Evolutionary conservation across 2,113 vertebrate species (phyloP).

Genomic region (Odobenus rosmarus): DNA sequence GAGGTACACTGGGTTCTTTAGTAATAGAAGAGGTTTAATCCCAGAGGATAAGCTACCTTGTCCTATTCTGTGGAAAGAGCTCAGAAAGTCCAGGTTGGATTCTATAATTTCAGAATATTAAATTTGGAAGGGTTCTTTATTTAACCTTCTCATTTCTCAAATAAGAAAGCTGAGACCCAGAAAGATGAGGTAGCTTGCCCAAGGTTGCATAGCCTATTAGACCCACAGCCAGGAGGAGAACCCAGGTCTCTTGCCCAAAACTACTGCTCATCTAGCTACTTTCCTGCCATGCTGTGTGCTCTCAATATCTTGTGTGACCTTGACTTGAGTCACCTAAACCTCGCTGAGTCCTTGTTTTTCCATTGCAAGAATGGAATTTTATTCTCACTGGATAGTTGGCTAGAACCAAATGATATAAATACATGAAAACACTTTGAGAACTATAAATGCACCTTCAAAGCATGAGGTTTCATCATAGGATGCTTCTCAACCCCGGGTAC

Average conservation of each 20-base stretch:
- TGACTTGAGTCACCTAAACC: background rate
- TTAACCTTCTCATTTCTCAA: background rate
- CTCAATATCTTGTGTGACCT: background rate
- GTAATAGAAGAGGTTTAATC: background rate
- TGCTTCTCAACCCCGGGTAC: background rate
- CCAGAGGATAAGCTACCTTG: background rate
- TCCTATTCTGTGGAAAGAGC: background rate
- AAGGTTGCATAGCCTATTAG: background rate
- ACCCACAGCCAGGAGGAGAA: background rate
- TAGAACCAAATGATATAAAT: background rate
- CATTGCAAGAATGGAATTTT: background rate
- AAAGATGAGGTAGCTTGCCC: background rate
- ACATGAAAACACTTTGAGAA: background rate
- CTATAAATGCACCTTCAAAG: slow-evolving; percentile 1
- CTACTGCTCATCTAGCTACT: background rate
- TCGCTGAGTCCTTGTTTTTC: background rate
- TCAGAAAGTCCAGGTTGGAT: background rate
- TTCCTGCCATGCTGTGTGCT: background rate
- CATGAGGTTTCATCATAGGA: slow-evolving; percentile 5
- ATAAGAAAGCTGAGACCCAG: background rate
- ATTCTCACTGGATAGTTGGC: background rate
- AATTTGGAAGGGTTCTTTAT: background rate
- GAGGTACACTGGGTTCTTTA: background rate
- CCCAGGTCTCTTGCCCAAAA: too few relatives aligned
- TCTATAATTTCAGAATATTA: background rate